These are phyloP conservation scores for Adineta ricciae DNA, from an alignment of 2,888 invertebrate species.

Conservation along the genomic window DNA sequence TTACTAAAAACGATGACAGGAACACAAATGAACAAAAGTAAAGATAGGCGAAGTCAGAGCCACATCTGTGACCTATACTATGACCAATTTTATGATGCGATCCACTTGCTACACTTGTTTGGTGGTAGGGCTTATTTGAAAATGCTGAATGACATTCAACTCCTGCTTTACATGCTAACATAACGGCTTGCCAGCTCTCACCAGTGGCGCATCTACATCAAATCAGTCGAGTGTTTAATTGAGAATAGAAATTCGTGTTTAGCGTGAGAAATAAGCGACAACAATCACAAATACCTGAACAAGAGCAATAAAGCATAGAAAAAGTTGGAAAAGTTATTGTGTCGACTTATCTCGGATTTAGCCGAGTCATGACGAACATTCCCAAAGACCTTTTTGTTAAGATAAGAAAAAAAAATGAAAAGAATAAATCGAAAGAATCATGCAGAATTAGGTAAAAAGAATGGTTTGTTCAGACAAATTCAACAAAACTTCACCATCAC, in stretches of 20 bases:
- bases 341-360: constrained; percentile 78
- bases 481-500: background rate
- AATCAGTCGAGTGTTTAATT: background rate
- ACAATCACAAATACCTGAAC: constrained; percentile 64
- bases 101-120: constrained; percentile 50
- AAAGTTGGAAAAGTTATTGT: constrained; percentile 99
- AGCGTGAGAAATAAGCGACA: background rate
- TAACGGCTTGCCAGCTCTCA: constrained; percentile 98
- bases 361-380: constrained; percentile 88
- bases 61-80: constrained; percentile 57
- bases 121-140: background rate
- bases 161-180: constrained; percentile 88
- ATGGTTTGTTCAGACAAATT: background rate
- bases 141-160: constrained; percentile 67
- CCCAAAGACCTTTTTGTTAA: constrained; percentile 75
- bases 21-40: constrained; percentile 99
- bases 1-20: constrained; percentile 95
- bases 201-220: constrained; percentile 84
- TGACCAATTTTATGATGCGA: too few relatives aligned
- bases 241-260: background rate
- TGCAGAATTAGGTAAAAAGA: background rate
- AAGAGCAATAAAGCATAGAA: constrained; percentile 95
- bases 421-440: background rate
- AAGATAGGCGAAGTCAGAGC: constrained; percentile 86
- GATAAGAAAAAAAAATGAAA: constrained; percentile 33